phyloP scores from a whole-genome alignment of 2,797 vertebrate species.

The Thaleichthys pacificus region DNA sequence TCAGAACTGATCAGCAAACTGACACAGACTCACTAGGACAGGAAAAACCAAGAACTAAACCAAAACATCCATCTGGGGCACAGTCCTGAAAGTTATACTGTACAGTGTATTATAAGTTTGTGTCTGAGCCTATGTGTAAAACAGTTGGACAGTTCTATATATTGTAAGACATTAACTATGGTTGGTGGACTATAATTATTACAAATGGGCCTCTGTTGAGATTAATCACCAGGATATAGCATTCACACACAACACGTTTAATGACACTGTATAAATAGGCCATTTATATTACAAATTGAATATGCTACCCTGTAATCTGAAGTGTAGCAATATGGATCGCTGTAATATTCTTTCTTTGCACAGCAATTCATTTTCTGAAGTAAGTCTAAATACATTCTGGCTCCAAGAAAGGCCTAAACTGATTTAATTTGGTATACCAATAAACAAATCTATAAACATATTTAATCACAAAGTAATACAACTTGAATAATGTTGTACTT shows the following conservation, averaged over 20 bases:
- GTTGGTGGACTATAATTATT: conserved; percentile 52
- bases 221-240: conserved; percentile 53
- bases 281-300: conserved; percentile 48
- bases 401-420: conserved; percentile 33
- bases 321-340: conserved; percentile 55
- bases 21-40: too few species aligned
- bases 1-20: too few species aligned
- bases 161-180: conserved; percentile 33
- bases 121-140: too few species aligned
- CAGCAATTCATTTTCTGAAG: conserved; percentile 55
- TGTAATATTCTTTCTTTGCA: conserved; percentile 28
- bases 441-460: conserved; percentile 42
- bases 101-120: too few species aligned
- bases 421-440: conserved; percentile 49
- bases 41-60: too few species aligned
- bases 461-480: conserved; percentile 40
- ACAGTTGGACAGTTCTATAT: neutral
- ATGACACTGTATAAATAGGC: conserved; percentile 49
- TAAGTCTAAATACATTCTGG: conserved; percentile 31
- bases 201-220: conserved; percentile 55
- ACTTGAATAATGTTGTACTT: conserved; percentile 22
- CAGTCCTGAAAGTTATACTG: too few species aligned
- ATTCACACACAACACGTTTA: conserved; percentile 50
- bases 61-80: too few species aligned
- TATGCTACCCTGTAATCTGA: conserved; percentile 49